Evolutionary conservation across 2,113 vertebrate species (phyloP).

Genomic region (Antechinus stuartii): DNA sequence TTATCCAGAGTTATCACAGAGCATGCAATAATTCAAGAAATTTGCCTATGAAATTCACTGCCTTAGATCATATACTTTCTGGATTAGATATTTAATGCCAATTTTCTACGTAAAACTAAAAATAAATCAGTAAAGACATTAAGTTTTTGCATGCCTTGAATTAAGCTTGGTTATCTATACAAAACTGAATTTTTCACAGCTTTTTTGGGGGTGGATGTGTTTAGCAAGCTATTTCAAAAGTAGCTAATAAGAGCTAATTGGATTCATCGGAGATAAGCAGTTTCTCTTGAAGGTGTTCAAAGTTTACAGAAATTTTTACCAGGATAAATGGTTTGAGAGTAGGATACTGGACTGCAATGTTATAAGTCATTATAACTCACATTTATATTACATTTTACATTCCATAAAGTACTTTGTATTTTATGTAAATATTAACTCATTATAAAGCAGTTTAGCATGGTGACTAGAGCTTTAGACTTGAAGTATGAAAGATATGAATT

Average conservation of each 20-base stretch:
- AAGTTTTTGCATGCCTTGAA: constrained; percentile 16
- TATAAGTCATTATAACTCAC: not conserved
- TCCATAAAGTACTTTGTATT: not conserved
- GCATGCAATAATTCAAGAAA: constrained; percentile 31
- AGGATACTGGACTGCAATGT: not conserved
- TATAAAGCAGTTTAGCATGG: not conserved
- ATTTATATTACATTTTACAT: not conserved
- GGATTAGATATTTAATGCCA: constrained; percentile 45
- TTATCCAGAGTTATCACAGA: constrained; percentile 33
- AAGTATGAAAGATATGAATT: not conserved
- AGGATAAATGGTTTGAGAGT: not conserved
- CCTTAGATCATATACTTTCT: constrained; percentile 30
- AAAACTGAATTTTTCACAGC: not conserved
- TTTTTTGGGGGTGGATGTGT: constrained; percentile 9
- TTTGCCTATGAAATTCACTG: not conserved
- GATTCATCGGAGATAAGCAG: constrained; percentile 27
- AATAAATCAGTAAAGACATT: constrained; percentile 51
- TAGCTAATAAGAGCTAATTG: constrained; percentile 21
- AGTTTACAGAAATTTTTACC: constrained; percentile 39
- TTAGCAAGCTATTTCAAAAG: constrained; percentile 46
- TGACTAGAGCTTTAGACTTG: not conserved
- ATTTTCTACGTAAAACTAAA: constrained; percentile 46
- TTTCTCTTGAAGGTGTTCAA: constrained; percentile 28
- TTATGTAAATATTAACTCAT: not conserved
- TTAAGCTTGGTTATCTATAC: not conserved